Evolutionary conservation across 2,797 vertebrate genomes (phyloP).

Genomic region (Malurus splendens): DNA sequence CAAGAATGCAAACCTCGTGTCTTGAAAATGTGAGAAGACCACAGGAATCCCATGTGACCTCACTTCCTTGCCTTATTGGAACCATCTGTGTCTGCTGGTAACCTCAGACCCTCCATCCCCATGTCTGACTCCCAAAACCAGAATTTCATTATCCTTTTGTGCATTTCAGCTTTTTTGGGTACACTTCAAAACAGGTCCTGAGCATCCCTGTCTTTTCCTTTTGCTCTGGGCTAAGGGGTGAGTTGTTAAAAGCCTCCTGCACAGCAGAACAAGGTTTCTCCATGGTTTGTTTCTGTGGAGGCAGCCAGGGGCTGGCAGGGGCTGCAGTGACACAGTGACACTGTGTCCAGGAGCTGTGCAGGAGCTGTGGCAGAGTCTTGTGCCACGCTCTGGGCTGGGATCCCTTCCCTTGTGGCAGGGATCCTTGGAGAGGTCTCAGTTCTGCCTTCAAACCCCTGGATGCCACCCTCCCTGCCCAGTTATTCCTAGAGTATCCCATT

Average conservation of each 20-base stretch:
- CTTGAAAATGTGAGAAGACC: constrained; percentile 45
- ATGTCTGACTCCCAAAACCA: neutral
- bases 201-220: neutral
- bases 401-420: neutral
- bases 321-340: neutral
- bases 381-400: neutral
- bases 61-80: constrained; percentile 40
- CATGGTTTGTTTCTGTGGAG: neutral
- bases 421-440: neutral
- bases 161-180: neutral
- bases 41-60: constrained; percentile 56
- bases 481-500: neutral
- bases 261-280: neutral
- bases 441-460: neutral
- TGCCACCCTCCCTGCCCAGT: neutral
- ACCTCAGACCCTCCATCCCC: neutral
- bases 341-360: neutral
- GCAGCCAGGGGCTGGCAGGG: neutral
- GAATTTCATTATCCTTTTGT: constrained; percentile 44
- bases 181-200: neutral
- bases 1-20: constrained; percentile 37
- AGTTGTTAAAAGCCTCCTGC: neutral
- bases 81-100: constrained; percentile 55
- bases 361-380: neutral
- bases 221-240: neutral